These are phyloP conservation scores for Orchestes rusci DNA, from an alignment of 2,888 invertebrate species.

Conservation along the genomic window DNA sequence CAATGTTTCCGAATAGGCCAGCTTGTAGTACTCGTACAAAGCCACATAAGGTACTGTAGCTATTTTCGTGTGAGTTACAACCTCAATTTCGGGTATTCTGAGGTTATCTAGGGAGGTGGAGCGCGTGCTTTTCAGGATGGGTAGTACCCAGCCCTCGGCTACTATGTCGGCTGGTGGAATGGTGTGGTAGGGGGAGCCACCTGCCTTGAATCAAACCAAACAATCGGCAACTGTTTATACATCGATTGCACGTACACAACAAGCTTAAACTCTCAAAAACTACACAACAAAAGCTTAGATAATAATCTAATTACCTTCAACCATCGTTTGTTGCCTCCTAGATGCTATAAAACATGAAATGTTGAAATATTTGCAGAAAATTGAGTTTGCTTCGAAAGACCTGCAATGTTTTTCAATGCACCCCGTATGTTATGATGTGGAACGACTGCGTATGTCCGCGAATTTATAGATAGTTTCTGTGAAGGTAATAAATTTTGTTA, in stretches of 20 bases:
- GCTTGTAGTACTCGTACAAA: constrained; percentile 77
- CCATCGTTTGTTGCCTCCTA: constrained; percentile 55
- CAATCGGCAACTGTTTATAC: too few species aligned
- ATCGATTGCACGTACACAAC: too few species aligned
- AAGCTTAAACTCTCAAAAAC: background rate
- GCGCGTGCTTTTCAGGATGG: constrained; percentile 57
- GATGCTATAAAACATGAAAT: constrained; percentile 44
- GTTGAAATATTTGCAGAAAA: background rate
- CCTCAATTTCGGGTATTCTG: constrained; percentile 42
- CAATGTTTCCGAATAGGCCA: constrained; percentile 81
- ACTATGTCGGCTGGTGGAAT: constrained; percentile 72
- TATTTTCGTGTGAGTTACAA: constrained; percentile 28
- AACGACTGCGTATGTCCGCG: too few species aligned
- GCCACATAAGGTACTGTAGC: constrained; percentile 39
- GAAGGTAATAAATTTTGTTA: too few species aligned
- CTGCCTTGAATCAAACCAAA: constrained; percentile 51
- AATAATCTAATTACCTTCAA: constrained; percentile 49
- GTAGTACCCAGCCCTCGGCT: constrained; percentile 69
- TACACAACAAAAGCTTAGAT: constrained; percentile 1
- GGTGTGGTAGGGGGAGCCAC: constrained; percentile 85
- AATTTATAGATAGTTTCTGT: too few species aligned
- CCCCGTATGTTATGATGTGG: too few species aligned
- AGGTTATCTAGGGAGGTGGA: constrained; percentile 78
- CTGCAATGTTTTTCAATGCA: too few species aligned
- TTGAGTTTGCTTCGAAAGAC: background rate